phyloP scores from a whole-genome alignment of 2,113 vertebrate species.

The Chrysemys picta region DNA sequence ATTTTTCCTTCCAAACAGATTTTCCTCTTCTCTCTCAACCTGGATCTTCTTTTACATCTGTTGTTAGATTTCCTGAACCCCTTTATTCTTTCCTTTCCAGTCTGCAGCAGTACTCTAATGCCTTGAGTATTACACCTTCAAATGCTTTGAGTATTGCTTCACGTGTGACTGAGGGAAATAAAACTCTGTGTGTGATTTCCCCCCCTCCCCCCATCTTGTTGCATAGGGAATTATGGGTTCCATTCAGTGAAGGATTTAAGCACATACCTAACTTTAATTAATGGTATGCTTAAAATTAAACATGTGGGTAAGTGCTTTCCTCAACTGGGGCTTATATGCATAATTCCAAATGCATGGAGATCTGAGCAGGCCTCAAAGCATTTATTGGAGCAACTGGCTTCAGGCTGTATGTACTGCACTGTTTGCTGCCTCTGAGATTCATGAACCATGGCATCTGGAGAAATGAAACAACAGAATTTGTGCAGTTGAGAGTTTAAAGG shows the following conservation, averaged over 20 bases:
- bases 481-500: background rate
- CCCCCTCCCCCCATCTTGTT: background rate
- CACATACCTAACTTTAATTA: background rate
- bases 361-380: background rate
- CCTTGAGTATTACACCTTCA: background rate
- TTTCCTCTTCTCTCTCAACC: background rate
- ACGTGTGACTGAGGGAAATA: background rate
- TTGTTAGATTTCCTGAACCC: background rate
- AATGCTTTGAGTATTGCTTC: background rate
- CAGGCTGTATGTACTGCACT: background rate
- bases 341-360: background rate
- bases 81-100: background rate
- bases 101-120: background rate
- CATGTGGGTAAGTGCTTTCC: background rate
- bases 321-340: background rate
- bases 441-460: background rate
- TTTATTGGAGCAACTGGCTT: background rate
- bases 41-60: background rate
- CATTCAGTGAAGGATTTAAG: background rate
- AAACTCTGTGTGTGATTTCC: background rate
- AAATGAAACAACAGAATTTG: background rate
- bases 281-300: background rate
- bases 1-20: background rate
- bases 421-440: background rate
- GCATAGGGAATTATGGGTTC: background rate